Evolutionary conservation across 2,797 vertebrate species (phyloP).

Genomic region (Sciurus carolinensis): DNA sequence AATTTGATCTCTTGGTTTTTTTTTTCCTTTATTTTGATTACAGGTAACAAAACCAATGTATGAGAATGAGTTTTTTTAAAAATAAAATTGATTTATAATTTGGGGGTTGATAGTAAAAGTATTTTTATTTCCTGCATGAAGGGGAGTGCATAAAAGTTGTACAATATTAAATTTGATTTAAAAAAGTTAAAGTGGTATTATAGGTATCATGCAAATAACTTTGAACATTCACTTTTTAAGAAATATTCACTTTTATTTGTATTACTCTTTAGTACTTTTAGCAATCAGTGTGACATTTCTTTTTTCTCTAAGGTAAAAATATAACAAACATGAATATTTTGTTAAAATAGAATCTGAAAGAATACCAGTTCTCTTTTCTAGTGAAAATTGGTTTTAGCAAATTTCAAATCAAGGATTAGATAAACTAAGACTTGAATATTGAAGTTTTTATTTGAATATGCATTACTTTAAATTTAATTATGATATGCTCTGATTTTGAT

Average conservation of each 20-base stretch:
- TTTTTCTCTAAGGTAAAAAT: constrained; percentile 59
- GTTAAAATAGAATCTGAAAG: constrained; percentile 41
- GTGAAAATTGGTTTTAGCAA: constrained; percentile 22
- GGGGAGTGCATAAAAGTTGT: constrained; percentile 17
- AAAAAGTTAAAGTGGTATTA: constrained; percentile 27
- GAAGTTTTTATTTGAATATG: constrained; percentile 55
- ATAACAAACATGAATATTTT: constrained; percentile 56
- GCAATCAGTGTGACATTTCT: constrained; percentile 53
- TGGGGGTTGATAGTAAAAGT: constrained; percentile 9
- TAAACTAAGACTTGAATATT: constrained; percentile 13
- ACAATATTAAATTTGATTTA: constrained; percentile 56
- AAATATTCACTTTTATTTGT: constrained; percentile 54
- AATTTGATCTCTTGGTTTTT: background rate
- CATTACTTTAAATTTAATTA: constrained; percentile 58
- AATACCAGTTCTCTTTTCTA: constrained; percentile 38
- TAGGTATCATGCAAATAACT: background rate
- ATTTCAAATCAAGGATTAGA: constrained; percentile 55
- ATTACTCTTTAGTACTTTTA: constrained; percentile 49
- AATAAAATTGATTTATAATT: constrained; percentile 58
- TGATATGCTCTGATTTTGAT: constrained; percentile 20
- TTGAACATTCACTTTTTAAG: constrained; percentile 38
- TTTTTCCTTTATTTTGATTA: constrained; percentile 39
- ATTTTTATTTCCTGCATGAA: constrained; percentile 54
- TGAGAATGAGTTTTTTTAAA: constrained; percentile 55
- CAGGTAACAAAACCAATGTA: background rate